Evolutionary conservation across 1,140 invertebrate species (phyloP), one percentile per base, ranked within the genome.

Genomic region (Nomia melanderi): DNA sequence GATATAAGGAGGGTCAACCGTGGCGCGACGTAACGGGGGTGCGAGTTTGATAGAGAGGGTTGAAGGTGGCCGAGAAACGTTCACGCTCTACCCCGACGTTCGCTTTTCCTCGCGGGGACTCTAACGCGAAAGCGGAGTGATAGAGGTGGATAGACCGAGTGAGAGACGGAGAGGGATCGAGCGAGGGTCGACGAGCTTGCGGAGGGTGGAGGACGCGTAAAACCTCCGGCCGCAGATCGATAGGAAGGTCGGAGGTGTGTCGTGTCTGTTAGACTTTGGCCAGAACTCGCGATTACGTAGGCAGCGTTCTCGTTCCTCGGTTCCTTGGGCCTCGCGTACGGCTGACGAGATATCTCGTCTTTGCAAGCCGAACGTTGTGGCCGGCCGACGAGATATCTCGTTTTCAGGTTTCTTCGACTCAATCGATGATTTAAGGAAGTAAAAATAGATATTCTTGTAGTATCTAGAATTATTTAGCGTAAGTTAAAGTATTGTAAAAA

Each of bases 181-280:
- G 64, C 27, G 75, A 78, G 76, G 85, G 77, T 78, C 77, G 82
- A 71, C 80, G 83, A 88, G 79, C 78, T 78, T 81, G 59, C 78
- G 83, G 88, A 88, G 89, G 83, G 83, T 70, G 83, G 84, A 79
- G 84, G 88, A 87, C 86, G 89, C 87, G 88, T 90, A 87, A 91
- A 91, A 91, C 86, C 88, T 91, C 88, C 85, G 83, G 88, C 88
- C 86, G 73, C 86, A 85, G 90, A 91, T 91, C 90, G 89, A 91
- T 91, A 91, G 88, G 86, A 90, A 91, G 90, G 90, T 90, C 89
- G 90, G 89, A 91, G 90, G 90, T 89, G 88, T 89, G 88, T 89
- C 88, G 86, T 88, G 86, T 88, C 88, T 89, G 87, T 88, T 89
- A 87, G 81, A 88, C 85, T 84, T 87, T 87, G 80, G 79, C 82